Percentiles rank a stretch among this genome's conserved stretches.
phyloP scores from a whole-genome alignment of 2,113 vertebrate genomes.

The Indicator maculatus region DNA sequence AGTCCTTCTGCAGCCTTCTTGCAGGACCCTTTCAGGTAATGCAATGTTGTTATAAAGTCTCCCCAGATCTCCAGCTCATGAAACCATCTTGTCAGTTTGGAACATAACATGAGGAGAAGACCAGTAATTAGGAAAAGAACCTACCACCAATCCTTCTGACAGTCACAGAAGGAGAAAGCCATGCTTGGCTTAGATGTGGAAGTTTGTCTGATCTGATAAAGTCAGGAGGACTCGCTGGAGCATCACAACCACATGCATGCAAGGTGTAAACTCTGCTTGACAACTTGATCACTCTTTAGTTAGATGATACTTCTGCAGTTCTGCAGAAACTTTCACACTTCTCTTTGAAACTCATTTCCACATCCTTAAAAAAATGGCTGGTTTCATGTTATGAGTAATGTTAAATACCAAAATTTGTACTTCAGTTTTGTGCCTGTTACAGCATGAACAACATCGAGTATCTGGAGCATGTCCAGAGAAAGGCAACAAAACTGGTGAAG shows the following conservation, averaged over 20 bases:
- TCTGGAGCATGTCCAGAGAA: too few species aligned
- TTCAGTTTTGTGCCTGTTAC: neutral
- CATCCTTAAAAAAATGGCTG: neutral
- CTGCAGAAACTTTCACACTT: neutral
- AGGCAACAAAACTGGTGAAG: too few species aligned
- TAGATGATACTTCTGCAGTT: neutral
- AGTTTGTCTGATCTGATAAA: conserved; percentile 22
- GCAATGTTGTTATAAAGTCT: too few species aligned
- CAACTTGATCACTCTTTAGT: neutral
- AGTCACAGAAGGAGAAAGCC: neutral
- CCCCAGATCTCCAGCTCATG: neutral
- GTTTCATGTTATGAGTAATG: neutral
- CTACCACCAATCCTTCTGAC: neutral
- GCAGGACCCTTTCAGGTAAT: too few species aligned
- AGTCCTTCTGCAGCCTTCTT: too few species aligned
- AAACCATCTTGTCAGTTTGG: neutral
- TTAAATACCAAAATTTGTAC: neutral
- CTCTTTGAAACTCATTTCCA: neutral
- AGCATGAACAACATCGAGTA: too few species aligned
- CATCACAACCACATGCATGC: neutral
- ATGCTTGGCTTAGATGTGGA: neutral
- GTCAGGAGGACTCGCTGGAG: neutral
- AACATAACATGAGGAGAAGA: neutral
- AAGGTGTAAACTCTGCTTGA: conserved; percentile 10
- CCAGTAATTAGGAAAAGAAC: neutral